Percentiles rank a stretch among this genome's conserved stretches.
These are phyloP conservation scores for Aphaenogaster rudis DNA, from an alignment of 1,140 invertebrate genomes.

Conservation along the genomic window DNA sequence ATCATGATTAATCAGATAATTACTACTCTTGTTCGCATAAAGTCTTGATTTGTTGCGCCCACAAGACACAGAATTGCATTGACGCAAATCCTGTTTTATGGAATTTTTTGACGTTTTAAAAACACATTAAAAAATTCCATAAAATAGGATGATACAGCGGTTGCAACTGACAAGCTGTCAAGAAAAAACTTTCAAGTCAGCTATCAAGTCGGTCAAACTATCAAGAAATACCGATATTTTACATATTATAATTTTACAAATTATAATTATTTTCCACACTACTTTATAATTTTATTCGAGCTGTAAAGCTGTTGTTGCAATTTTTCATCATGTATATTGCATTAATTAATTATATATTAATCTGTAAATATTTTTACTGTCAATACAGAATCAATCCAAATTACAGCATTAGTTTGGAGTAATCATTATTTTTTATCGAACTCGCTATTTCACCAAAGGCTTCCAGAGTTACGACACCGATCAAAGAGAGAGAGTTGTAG, in stretches of 20 bases:
- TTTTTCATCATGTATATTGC: background rate
- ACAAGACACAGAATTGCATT: background rate
- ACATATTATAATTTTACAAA: too few species aligned
- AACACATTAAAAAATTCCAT: background rate
- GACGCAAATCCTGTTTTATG: too few species aligned
- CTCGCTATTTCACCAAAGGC: background rate
- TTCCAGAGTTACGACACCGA: background rate
- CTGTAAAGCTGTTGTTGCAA: background rate
- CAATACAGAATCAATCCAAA: background rate
- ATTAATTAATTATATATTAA: background rate
- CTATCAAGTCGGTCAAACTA: background rate
- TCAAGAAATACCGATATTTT: background rate
- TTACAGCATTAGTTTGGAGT: background rate
- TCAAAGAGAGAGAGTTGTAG: conserved; percentile 14
- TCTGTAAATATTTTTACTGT: background rate
- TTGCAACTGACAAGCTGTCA: background rate
- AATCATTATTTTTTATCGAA: conserved; percentile 3
- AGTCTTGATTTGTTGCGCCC: background rate
- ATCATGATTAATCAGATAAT: conserved; percentile 15
- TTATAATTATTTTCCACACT: background rate
- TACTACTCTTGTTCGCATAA: background rate
- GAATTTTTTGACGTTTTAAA: too few species aligned
- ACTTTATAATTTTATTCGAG: background rate
- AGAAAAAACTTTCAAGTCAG: background rate
- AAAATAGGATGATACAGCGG: background rate